These are phyloP conservation scores for Dendrocincla tyrannina DNA, from an alignment of 2,797 vertebrate species.

Conservation along the genomic window DNA sequence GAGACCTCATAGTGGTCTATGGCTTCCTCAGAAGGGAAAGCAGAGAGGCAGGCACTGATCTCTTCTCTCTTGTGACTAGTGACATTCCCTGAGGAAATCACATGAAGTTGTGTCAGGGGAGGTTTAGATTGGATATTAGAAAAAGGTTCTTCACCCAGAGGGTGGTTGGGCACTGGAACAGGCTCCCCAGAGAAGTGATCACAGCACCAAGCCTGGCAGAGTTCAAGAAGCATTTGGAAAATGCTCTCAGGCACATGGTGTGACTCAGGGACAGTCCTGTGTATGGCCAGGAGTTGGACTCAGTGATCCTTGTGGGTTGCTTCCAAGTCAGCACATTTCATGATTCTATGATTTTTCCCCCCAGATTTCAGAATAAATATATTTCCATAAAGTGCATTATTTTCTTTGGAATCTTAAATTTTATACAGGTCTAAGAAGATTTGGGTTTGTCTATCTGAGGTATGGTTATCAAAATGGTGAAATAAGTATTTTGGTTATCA, in stretches of 20 bases:
- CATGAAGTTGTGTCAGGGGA: background rate
- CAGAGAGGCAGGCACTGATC: background rate
- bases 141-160: background rate
- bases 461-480: background rate
- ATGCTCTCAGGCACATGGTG: background rate
- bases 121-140: background rate
- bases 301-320: background rate
- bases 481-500: slow-evolving; percentile 12
- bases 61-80: background rate
- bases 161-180: background rate
- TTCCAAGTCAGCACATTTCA: background rate
- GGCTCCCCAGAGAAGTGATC: background rate
- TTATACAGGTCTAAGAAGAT: background rate
- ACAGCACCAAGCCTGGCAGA: background rate
- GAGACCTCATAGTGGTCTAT: background rate
- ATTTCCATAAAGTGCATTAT: background rate
- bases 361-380: background rate
- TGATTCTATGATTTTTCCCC: background rate
- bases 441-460: background rate
- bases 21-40: background rate
- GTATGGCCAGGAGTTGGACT: background rate
- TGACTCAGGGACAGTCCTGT: background rate
- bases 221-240: background rate
- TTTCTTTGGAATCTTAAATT: slow-evolving; percentile 6
- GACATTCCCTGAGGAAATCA: background rate